A percentile compares a stretch with the other conserved stretches of the same genome.
Conservation (phyloP, 2,797 vertebrate genomes). For the Enteromius anoplus region DNA sequence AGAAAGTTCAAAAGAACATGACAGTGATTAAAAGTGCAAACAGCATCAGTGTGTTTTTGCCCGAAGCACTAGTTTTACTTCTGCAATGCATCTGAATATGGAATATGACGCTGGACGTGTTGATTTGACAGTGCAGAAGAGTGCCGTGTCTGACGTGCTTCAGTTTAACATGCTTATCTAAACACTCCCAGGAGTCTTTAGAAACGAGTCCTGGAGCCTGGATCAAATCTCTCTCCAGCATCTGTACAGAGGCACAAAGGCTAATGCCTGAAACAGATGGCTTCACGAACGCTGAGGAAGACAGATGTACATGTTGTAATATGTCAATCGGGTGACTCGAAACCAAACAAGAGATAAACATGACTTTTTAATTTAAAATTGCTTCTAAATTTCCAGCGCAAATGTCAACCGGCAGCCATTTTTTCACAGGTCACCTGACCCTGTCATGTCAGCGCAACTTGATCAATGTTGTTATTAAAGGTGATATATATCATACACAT, state of each 20-base stretch:
- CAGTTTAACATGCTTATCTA: slow-evolving; percentile 30
- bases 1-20: not conserved
- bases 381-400: not conserved
- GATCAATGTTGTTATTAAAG: slow-evolving; percentile 9
- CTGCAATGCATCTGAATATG: not conserved
- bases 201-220: slow-evolving; percentile 13
- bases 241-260: slow-evolving; percentile 27
- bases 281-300: not conserved
- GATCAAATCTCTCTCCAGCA: slow-evolving; percentile 18
- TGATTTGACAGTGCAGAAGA: slow-evolving; percentile 7
- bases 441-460: not conserved
- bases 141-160: not conserved
- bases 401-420: not conserved
- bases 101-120: not conserved
- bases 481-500: not conserved
- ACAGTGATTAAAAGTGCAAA: not conserved
- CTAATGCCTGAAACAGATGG: slow-evolving; percentile 25
- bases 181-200: slow-evolving; percentile 24
- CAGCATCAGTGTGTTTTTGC: not conserved
- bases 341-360: not conserved
- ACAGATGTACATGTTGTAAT: not conserved
- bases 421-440: not conserved
- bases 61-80: not conserved
- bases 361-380: no score
- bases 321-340: not conserved